These are phyloP conservation scores for Apeltes quadracus DNA, from an alignment of 2,113 vertebrate species.

Conservation along the genomic window DNA sequence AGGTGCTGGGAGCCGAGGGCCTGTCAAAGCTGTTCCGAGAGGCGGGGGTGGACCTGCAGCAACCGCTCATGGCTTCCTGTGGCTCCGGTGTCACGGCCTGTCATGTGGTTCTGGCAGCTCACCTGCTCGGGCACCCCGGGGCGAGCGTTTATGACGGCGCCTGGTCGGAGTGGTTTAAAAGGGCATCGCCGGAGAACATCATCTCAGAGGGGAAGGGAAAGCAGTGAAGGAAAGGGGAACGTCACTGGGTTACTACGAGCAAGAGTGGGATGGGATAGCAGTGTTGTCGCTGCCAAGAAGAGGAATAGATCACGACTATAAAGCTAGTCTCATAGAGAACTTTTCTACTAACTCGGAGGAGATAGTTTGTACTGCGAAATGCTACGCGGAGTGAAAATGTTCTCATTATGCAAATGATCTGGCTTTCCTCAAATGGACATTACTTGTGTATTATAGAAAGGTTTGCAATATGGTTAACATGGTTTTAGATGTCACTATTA, in stretches of 20 bases:
- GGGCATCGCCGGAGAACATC: constrained; percentile 84
- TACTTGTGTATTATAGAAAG: not conserved
- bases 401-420: constrained; percentile 4
- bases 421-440: not conserved
- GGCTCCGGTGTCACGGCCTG: constrained; percentile 94
- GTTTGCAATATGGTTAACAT: not conserved
- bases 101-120: constrained; percentile 87
- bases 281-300: not conserved
- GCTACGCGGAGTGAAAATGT: not conserved
- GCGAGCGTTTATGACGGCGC: constrained; percentile 90
- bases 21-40: constrained; percentile 84
- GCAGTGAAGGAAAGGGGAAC: constrained; percentile 70
- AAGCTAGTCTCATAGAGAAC: not conserved
- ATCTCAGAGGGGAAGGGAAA: constrained; percentile 88
- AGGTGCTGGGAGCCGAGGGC: constrained; percentile 82
- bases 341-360: not conserved
- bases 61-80: constrained; percentile 86
- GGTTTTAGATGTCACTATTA: not conserved
- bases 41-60: constrained; percentile 82
- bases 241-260: not conserved
- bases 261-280: not conserved
- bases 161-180: constrained; percentile 94
- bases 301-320: not conserved
- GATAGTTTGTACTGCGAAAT: not conserved
- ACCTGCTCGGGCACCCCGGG: constrained; percentile 86